These are phyloP conservation scores for Hoplias malabaricus DNA, from an alignment of 2,113 vertebrate species.

Conservation along the genomic window DNA sequence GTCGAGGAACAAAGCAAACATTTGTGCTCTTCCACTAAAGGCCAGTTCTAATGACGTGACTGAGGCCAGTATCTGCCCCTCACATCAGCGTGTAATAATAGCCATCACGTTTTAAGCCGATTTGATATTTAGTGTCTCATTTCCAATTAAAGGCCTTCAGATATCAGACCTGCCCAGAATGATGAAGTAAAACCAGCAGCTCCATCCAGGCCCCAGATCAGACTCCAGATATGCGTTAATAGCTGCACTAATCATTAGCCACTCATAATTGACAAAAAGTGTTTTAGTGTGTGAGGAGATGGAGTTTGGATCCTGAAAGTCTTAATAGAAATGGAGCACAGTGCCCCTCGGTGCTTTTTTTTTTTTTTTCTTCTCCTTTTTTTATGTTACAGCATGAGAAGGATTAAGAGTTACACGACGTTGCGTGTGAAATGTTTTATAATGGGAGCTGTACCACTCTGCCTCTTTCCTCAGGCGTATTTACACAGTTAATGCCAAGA, in stretches of 20 bases:
- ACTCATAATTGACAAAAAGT: conserved; percentile 51
- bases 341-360: conserved; percentile 12
- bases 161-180: conserved; percentile 49
- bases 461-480: background rate
- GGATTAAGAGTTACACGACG: conserved; percentile 29
- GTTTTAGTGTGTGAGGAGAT: conserved; percentile 35
- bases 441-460: conserved; percentile 11
- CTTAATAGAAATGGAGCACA: conserved; percentile 32
- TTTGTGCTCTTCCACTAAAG: conserved; percentile 61
- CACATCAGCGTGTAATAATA: conserved; percentile 54
- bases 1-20: conserved; percentile 64
- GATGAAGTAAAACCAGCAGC: conserved; percentile 47
- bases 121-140: conserved; percentile 57
- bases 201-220: conserved; percentile 44
- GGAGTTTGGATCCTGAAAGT: conserved; percentile 12
- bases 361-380: no score
- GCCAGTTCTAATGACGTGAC: conserved; percentile 56
- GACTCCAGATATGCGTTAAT: conserved; percentile 47
- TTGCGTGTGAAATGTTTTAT: conserved; percentile 34
- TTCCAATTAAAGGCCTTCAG: conserved; percentile 52
- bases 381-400: conserved; percentile 32
- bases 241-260: conserved; percentile 49
- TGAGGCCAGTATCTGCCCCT: conserved; percentile 42
- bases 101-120: conserved; percentile 57
- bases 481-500: background rate